phyloP scores from a whole-genome alignment of 2,888 invertebrate genomes.

The Xiphydria camelus region DNA sequence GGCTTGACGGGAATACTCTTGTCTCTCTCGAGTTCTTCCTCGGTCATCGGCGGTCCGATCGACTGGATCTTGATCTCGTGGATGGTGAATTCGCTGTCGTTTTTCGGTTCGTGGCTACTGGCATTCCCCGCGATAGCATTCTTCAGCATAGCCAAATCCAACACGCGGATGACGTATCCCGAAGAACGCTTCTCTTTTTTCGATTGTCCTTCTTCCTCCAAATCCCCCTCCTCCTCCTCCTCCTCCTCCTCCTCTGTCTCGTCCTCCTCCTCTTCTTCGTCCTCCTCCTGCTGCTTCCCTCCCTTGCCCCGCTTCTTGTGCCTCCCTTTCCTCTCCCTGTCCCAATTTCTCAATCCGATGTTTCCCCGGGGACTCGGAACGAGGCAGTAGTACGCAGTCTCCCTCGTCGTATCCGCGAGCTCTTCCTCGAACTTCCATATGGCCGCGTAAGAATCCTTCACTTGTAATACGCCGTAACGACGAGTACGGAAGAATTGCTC shows the following conservation, averaged over 20 bases:
- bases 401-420: constrained; percentile 24
- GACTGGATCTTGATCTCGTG: constrained; percentile 37
- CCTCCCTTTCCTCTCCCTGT: constrained; percentile 21
- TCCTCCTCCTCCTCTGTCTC: too few species aligned
- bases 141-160: constrained; percentile 46
- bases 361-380: constrained; percentile 58
- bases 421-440: constrained; percentile 57
- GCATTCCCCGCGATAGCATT: constrained; percentile 10
- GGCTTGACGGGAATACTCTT: constrained; percentile 47
- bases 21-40: constrained; percentile 45
- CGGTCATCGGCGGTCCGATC: constrained; percentile 37
- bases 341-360: constrained; percentile 11
- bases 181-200: constrained; percentile 51
- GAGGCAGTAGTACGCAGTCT: constrained; percentile 56
- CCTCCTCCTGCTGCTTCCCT: constrained; percentile 8
- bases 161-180: constrained; percentile 56
- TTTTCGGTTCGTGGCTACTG: constrained; percentile 20
- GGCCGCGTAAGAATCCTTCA: constrained; percentile 50
- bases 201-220: too few species aligned
- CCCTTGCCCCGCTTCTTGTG: too few species aligned
- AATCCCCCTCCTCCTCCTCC: too few species aligned
- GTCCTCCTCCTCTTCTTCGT: constrained; percentile 23
- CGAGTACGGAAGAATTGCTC: constrained; percentile 49
- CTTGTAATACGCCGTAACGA: constrained; percentile 51
- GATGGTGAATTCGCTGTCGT: constrained; percentile 35